These are phyloP conservation scores for Acipenser transmontanus DNA, from an alignment of 2,797 vertebrate genomes.

Conservation along the genomic window DNA sequence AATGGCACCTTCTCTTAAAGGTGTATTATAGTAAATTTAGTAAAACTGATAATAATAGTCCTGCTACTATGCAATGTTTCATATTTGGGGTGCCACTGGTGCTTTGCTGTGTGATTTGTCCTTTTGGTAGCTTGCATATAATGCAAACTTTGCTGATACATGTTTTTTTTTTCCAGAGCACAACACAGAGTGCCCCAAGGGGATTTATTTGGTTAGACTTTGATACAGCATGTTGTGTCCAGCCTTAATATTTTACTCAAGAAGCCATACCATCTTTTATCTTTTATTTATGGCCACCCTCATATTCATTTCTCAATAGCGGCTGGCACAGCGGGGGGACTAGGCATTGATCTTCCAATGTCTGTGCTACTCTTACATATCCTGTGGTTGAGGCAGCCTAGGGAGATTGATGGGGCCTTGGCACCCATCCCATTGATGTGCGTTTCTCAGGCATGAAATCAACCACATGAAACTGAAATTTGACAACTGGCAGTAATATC, in stretches of 20 bases:
- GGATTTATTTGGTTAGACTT: slow-evolving; percentile 52
- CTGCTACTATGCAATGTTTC: no score
- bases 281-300: slow-evolving; percentile 70
- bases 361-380: slow-evolving; percentile 53
- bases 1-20: no score
- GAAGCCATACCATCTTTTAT: slow-evolving; percentile 66
- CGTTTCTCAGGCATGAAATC: slow-evolving; percentile 55
- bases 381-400: slow-evolving; percentile 45
- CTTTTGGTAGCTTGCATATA: not conserved
- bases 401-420: slow-evolving; percentile 51
- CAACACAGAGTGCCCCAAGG: slow-evolving; percentile 19
- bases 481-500: slow-evolving; percentile 51
- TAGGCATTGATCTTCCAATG: slow-evolving; percentile 67
- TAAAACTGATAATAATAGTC: no score
- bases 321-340: slow-evolving; percentile 54
- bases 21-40: no score
- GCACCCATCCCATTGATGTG: slow-evolving; percentile 29
- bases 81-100: not conserved
- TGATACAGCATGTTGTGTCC: slow-evolving; percentile 43
- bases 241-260: slow-evolving; percentile 66
- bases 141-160: slow-evolving; percentile 8
- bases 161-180: slow-evolving; percentile 12
- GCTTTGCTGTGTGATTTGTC: slow-evolving; percentile 1
- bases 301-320: slow-evolving; percentile 72
- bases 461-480: slow-evolving; percentile 53